phyloP scores from a whole-genome alignment of 2,113 vertebrate genomes.

The Hassar affinis region DNA sequence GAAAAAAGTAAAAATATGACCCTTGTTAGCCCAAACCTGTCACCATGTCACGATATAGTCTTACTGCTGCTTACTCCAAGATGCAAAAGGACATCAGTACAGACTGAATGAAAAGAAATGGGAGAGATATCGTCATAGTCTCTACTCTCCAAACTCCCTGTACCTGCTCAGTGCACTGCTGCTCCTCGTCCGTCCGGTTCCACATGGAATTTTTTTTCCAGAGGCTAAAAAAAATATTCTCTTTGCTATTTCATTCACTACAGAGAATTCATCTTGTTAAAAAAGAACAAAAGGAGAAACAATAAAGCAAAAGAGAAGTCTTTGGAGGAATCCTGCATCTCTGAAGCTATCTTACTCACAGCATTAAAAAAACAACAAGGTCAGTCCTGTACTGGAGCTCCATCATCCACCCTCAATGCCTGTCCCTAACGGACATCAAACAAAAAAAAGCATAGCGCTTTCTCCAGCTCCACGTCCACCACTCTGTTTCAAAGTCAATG shows the following conservation, averaged over 20 bases:
- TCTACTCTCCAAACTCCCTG: constrained; percentile 14
- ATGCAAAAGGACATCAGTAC: constrained; percentile 18
- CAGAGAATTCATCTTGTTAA: constrained; percentile 74
- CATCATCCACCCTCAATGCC: constrained; percentile 56
- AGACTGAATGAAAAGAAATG: constrained; percentile 26
- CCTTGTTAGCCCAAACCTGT: constrained; percentile 40
- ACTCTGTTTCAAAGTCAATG: constrained; percentile 48
- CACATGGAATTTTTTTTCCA: constrained; percentile 46
- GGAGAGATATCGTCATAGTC: constrained; percentile 15
- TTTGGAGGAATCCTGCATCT: constrained; percentile 74
- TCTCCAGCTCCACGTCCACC: constrained; percentile 41
- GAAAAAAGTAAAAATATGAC: constrained; percentile 29
- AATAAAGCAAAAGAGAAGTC: constrained; percentile 66
- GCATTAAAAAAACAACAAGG: constrained; percentile 65
- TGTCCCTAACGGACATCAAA: constrained; percentile 65
- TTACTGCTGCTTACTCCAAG: constrained; percentile 62
- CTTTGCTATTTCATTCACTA: constrained; percentile 72
- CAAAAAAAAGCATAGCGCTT: constrained; percentile 57
- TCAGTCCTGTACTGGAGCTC: constrained; percentile 69
- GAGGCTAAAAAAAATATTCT: constrained; percentile 68
- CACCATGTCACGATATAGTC: constrained; percentile 63
- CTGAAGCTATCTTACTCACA: constrained; percentile 71
- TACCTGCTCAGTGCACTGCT: constrained; percentile 41
- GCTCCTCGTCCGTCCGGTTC: constrained; percentile 53
- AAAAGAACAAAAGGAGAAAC: constrained; percentile 52